These are phyloP conservation scores for Rhabdornis inornatus DNA, from an alignment of 2,113 vertebrate species.

Conservation along the genomic window DNA sequence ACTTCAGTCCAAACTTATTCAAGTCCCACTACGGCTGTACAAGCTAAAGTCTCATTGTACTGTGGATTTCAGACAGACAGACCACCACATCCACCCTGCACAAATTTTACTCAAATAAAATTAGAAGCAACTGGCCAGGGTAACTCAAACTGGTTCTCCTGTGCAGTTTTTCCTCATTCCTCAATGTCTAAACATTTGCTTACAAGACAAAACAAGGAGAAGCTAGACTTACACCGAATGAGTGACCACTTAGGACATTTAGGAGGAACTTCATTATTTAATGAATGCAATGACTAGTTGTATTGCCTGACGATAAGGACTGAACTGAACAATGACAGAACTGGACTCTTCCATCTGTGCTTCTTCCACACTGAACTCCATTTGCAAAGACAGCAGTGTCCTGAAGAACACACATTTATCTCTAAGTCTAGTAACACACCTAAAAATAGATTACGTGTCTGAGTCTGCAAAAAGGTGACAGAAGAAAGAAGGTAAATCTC, in stretches of 20 bases:
- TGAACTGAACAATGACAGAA: not conserved
- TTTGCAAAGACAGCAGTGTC: not conserved
- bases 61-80: not conserved
- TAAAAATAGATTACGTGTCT: not conserved
- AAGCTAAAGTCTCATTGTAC: not conserved
- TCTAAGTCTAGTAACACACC: not conserved
- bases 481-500: not conserved
- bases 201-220: not conserved
- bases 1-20: not conserved
- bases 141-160: not conserved
- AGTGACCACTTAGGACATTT: not conserved
- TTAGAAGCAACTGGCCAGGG: not conserved
- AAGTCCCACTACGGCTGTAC: accelerated
- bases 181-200: not conserved
- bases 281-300: not conserved
- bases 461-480: not conserved
- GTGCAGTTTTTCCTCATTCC: not conserved
- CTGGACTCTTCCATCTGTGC: not conserved
- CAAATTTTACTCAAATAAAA: not conserved
- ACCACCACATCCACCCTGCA: not conserved
- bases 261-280: not conserved
- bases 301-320: not conserved
- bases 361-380: not conserved
- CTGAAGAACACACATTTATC: not conserved
- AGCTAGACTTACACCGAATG: not conserved